Percentiles rank a stretch among this genome's conserved stretches.
These are phyloP conservation scores for Patella depressa DNA, from an alignment of 2,888 invertebrate species.

Conservation along the genomic window DNA sequence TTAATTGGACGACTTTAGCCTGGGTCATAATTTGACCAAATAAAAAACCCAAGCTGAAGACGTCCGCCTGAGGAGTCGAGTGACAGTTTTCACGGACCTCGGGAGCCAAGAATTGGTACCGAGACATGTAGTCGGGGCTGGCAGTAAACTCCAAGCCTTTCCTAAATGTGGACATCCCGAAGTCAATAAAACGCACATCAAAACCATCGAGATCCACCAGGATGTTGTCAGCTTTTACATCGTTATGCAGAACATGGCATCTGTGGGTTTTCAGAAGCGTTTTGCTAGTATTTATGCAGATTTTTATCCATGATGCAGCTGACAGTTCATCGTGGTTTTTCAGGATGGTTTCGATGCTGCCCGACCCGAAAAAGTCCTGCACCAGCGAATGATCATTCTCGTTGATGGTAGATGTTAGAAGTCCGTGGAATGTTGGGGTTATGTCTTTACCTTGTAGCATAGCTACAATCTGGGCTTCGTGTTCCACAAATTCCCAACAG, in stretches of 20 bases:
- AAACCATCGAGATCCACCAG: background rate
- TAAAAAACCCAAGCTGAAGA: conserved; percentile 38
- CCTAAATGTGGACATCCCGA: conserved; percentile 40
- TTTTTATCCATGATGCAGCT: background rate
- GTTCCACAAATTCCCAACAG: conserved; percentile 36
- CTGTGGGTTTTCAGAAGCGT: conserved; percentile 24
- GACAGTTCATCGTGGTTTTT: background rate
- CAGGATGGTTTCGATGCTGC: background rate
- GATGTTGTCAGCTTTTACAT: conserved; percentile 30
- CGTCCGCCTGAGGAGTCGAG: conserved; percentile 31
- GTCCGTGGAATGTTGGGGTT: conserved; percentile 36
- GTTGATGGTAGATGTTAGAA: conserved; percentile 19
- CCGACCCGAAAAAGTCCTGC: conserved; percentile 38
- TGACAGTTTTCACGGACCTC: conserved; percentile 32
- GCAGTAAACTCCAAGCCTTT: conserved; percentile 36
- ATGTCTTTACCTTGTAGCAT: conserved; percentile 36
- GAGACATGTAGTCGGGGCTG: conserved; percentile 33
- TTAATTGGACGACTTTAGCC: background rate
- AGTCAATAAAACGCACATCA: conserved; percentile 33
- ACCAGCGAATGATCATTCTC: conserved; percentile 34
- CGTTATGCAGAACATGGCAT: conserved; percentile 36
- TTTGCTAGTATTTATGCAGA: background rate
- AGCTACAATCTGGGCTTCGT: conserved; percentile 35
- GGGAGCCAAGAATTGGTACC: conserved; percentile 37
- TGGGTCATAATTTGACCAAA: conserved; percentile 13